Conservation (phyloP, 1,140 invertebrate genomes). For the Pachypeltis micranthus region DNA sequence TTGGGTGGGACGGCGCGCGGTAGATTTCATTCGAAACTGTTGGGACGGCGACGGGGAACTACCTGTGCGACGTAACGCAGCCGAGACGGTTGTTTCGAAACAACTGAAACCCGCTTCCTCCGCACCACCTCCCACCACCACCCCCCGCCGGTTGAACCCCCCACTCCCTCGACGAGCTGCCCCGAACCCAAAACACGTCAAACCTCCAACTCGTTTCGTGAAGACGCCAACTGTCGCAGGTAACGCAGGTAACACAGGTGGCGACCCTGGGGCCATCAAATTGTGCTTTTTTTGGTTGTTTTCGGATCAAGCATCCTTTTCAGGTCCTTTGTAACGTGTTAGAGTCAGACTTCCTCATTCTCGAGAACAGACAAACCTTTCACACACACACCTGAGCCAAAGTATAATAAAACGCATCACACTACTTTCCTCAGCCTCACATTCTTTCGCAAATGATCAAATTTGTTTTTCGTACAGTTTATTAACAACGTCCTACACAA, state of each 20-base stretch:
- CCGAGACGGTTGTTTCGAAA: constrained; percentile 15
- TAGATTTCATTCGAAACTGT: background rate
- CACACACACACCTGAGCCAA: too few relatives aligned
- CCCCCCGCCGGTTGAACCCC: background rate
- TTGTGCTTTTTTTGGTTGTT: too few relatives aligned
- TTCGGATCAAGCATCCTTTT: too few relatives aligned
- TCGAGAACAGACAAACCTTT: too few relatives aligned
- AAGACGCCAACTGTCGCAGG: background rate
- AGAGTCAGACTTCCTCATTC: too few relatives aligned
- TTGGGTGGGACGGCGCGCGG: background rate
- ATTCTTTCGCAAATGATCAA: too few relatives aligned
- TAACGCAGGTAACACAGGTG: constrained; percentile 7
- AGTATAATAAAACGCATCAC: too few relatives aligned
- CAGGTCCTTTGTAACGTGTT: too few relatives aligned
- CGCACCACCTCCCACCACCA: background rate
- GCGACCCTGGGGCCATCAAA: background rate
- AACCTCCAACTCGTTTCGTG: background rate
- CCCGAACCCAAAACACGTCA: background rate
- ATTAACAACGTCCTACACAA: too few relatives aligned
- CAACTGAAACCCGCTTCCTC: constrained; percentile 6
- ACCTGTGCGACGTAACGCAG: background rate
- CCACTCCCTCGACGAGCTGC: background rate
- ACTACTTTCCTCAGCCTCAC: too few relatives aligned
- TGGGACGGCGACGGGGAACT: background rate
- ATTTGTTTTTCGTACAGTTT: too few relatives aligned